Percentiles rank a stretch among this genome's conserved stretches.
phyloP scores from a whole-genome alignment of 1,140 invertebrate genomes.

The Drosophila baimaii region DNA sequence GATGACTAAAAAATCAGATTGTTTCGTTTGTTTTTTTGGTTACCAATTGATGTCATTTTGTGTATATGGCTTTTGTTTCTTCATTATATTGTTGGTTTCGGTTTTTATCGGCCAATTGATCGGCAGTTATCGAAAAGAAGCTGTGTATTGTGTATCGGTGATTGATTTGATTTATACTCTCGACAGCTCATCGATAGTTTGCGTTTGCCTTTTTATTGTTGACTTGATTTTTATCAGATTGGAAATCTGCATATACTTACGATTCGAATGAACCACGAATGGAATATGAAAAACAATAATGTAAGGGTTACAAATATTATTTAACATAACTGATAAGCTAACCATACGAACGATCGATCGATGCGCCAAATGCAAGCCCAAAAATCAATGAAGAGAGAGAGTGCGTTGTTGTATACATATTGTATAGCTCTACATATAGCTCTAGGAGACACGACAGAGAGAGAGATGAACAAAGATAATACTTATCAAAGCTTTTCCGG shows the following conservation, averaged over 20 bases:
- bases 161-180: constrained; percentile 24
- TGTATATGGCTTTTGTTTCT: constrained; percentile 65
- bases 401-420: constrained; percentile 58
- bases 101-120: constrained; percentile 32
- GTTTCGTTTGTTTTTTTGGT: constrained; percentile 52
- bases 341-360: constrained; percentile 60
- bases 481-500: constrained; percentile 43
- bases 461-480: constrained; percentile 32
- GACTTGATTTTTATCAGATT: constrained; percentile 23
- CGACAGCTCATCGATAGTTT: constrained; percentile 27
- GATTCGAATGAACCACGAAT: constrained; percentile 27
- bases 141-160: constrained; percentile 13
- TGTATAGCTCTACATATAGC: constrained; percentile 58
- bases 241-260: constrained; percentile 20
- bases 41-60: constrained; percentile 71
- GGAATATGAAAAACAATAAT: constrained; percentile 62
- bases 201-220: constrained; percentile 29
- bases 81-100: constrained; percentile 51
- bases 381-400: constrained; percentile 42
- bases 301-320: constrained; percentile 52
- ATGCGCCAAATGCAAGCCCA: constrained; percentile 73
- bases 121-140: constrained; percentile 1
- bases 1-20: constrained; percentile 30
- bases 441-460: constrained; percentile 38
- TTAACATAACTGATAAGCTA: constrained; percentile 62